Evolutionary conservation across 2,888 invertebrate genomes (phyloP).

Genomic region (Caenorhabditis becei): DNA sequence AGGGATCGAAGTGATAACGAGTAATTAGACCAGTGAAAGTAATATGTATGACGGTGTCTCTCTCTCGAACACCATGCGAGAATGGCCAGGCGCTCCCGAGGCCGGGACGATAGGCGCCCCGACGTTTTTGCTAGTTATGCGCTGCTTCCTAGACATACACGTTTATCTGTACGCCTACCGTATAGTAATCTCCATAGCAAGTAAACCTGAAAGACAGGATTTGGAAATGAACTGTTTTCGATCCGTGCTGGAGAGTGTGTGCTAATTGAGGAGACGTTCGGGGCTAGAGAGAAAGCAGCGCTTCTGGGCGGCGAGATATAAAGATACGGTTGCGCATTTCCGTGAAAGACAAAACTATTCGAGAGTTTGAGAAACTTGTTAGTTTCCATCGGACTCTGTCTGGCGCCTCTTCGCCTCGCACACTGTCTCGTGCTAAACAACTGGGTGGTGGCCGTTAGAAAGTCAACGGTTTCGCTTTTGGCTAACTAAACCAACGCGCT

Average conservation of each 20-base stretch:
- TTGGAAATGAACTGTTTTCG: conserved; percentile 62
- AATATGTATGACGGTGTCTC: conserved; percentile 51
- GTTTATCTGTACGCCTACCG: conserved; percentile 58
- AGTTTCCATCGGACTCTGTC: conserved; percentile 40
- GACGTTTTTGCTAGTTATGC: conserved; percentile 33
- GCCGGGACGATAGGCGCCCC: not conserved
- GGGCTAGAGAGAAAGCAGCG: conserved; percentile 18
- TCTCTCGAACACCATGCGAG: conserved; percentile 18
- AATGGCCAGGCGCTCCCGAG: conserved; percentile 18
- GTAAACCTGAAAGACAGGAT: conserved; percentile 62
- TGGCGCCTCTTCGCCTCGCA: conserved; percentile 20
- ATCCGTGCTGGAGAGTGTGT: conserved; percentile 30
- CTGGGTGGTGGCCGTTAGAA: conserved; percentile 57
- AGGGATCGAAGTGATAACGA: conserved; percentile 47
- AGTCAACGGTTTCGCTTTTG: conserved; percentile 60
- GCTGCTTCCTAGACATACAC: conserved; percentile 39
- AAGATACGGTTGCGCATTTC: conserved; percentile 63
- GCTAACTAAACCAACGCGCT: conserved; percentile 48
- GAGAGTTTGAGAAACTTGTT: conserved; percentile 57
- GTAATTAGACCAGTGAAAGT: conserved; percentile 63
- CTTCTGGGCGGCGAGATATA: conserved; percentile 55
- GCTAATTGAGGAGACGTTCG: conserved; percentile 44
- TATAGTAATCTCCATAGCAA: conserved; percentile 57
- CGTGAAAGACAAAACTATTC: conserved; percentile 50
- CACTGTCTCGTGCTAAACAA: conserved; percentile 33